Base-by-base conservation (phyloP, 2,113 vertebrate species). In the Platichthys flesus region DNA sequence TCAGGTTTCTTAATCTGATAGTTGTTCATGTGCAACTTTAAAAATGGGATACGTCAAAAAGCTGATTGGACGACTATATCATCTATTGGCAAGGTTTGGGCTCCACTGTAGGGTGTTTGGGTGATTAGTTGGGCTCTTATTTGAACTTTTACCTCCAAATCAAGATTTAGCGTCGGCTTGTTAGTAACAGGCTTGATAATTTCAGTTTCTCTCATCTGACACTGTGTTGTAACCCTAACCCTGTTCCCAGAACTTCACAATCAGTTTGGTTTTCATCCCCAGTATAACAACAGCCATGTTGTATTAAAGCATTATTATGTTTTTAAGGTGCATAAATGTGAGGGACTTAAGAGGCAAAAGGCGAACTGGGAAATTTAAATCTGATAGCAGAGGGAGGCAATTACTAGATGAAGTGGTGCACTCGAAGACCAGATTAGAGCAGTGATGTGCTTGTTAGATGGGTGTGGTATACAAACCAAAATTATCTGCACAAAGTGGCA, bases 331-430 rank as follows among this genome's bases (percentile, higher is more conserved):
- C 45, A 18, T 24, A 20, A 8, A 31, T 62, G 55, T 26, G 61
- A 45, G 55, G 47, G 20, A 75, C 28, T 42, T 26, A 24, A 55
- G 57, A 68, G 20, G 35, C 56, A 45, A n/a, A 18, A 51, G 40
- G 9, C 2, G 40, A 60, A 21, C 40, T 20, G 61, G 42, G 24
- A 42, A 60, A 37, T 77, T 28, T 42, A 9, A 58, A 67, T 82
- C 68, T 49, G 68, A 76, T 76, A 67, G 56, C 76, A 59, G 28
- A 18, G 21, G 61, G 66, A 77, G 26, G 60, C 37, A 58, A 68
- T 74, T 55, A 63, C 65, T 20, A 58, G 65, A 73, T 69, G 42
- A 62, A 73, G 40, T 24, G 24, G 47, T 57, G 23, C 5, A 3
- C 54, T 70, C 20, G 4, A 70, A 74, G 45, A 47, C 9, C 75